A percentile compares a stretch with the other conserved stretches of the same genome.
These are phyloP conservation scores for Numenius arquata DNA, from an alignment of 2,113 vertebrate species.

Conservation along the genomic window DNA sequence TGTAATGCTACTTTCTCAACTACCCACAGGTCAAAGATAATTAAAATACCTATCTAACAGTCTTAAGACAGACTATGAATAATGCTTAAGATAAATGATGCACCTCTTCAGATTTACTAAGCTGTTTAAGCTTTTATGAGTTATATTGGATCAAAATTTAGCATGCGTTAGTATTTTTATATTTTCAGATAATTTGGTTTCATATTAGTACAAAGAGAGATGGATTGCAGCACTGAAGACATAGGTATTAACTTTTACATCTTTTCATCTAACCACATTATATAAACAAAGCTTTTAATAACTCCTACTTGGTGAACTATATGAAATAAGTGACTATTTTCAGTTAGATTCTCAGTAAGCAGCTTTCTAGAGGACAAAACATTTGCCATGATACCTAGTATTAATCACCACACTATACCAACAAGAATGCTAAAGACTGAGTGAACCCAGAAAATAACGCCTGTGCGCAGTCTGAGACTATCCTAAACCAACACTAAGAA, in stretches of 20 bases:
- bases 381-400: neutral
- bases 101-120: neutral
- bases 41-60: neutral
- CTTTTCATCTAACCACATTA: neutral
- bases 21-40: neutral
- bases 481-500: neutral
- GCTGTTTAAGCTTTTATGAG: neutral
- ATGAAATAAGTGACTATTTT: neutral
- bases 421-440: neutral
- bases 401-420: neutral
- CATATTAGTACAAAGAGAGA: neutral
- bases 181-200: neutral
- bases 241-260: neutral
- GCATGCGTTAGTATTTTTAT: neutral
- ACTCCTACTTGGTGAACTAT: neutral
- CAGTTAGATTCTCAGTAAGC: neutral
- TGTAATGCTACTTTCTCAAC: neutral
- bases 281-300: neutral
- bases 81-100: neutral
- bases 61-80: neutral
- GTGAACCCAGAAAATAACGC: neutral
- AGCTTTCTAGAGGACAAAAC: neutral
- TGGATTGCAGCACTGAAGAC: neutral
- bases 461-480: neutral
- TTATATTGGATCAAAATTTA: neutral